Evolutionary conservation across 1,140 invertebrate genomes (phyloP), one percentile per base, ranked within the genome.

Genomic region (Macrobrachium rosenbergii): DNA sequence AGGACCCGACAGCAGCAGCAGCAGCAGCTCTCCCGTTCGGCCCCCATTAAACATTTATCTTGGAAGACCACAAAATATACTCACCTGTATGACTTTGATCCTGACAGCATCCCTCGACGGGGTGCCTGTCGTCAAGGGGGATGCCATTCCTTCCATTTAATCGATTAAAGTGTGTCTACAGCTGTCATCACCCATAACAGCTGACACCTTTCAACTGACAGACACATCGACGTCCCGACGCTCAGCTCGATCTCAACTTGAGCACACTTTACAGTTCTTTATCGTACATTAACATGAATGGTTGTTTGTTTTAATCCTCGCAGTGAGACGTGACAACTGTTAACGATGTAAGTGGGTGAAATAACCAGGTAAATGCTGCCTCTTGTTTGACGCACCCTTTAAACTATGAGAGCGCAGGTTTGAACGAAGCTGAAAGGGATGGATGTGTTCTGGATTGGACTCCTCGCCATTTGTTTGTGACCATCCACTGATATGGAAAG

Each of bases 51-150:
- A 52, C 7, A 52, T 52, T 8, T 52, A 52, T 52, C 52, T 52
- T 0, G 7, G 8, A 52, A 52, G 7, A 0, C 52, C 12, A 52
- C 52, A 52, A 12, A 19, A 52, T 6, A 17, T 23, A 19, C 80
- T 59, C 28, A 88, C 80, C 86, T 88, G 86, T 37, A 88, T 88
- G 8, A 83, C 86, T 83, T 88, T 88, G 21, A 88, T 83, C 64
- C 86, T 88, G 23, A 88, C 86, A 67, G 86, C 86, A 82, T 88
- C 86, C 86, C 86, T 88, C 2, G 86, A 77, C 58, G 80, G 80
- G 86, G 73, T 83, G 45, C 67, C 78, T 76, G 78, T 87, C n/a
- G 85, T 80, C 59, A 80, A 62, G 58, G 78, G 23, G 17, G 85
- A 45, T 81, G 85, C 84, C 85, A 87, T 87, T 43, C 23, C 85